Evolutionary conservation across 1,140 invertebrate species (phyloP).

Genomic region (Ericerus pela): DNA sequence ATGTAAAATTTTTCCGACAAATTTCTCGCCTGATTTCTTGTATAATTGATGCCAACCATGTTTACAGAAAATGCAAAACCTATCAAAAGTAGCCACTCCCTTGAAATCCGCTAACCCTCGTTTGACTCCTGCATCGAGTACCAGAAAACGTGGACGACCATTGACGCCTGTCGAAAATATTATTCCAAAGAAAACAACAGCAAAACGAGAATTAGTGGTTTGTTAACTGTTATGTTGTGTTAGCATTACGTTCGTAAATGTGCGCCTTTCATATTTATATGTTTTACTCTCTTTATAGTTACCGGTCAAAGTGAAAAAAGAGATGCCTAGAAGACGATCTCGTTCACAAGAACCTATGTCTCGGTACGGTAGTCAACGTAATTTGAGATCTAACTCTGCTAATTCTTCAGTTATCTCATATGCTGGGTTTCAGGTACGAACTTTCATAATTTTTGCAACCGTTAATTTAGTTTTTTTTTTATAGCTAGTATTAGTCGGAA

Average conservation of each 20-base stretch:
- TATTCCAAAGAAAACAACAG: neutral
- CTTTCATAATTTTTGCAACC: neutral
- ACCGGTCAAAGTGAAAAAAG: neutral
- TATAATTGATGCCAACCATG: neutral
- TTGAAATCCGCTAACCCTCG: neutral
- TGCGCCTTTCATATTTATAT: too few relatives aligned
- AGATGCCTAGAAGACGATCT: neutral
- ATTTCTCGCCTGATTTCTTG: neutral
- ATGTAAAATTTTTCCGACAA: neutral
- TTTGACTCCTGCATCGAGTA: neutral
- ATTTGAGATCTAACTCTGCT: neutral
- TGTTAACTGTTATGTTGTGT: neutral
- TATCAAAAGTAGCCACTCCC: neutral
- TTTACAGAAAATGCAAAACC: constrained; percentile 2
- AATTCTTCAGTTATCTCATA: constrained; percentile 4
- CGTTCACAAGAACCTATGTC: neutral
- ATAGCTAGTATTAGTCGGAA: neutral
- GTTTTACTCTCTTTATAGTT: too few relatives aligned
- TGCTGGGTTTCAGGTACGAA: neutral
- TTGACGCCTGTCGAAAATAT: neutral
- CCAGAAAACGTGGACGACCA: neutral
- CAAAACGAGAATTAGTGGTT: neutral
- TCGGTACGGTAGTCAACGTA: neutral
- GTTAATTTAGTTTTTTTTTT: neutral
- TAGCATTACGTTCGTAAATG: neutral